These are phyloP conservation scores for Progne subis DNA, from an alignment of 2,113 vertebrate species.

Conservation along the genomic window DNA sequence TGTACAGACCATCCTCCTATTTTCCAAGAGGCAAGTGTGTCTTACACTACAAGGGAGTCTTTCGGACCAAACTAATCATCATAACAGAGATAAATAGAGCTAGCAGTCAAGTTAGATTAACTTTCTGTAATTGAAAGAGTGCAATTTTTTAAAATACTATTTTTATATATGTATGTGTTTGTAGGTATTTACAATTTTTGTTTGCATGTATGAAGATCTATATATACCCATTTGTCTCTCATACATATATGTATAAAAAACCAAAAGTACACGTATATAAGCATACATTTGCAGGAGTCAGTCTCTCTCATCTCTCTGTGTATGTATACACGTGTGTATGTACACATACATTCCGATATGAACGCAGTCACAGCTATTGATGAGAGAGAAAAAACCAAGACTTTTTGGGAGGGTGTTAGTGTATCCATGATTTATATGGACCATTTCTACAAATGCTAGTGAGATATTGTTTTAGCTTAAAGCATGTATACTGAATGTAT, in stretches of 20 bases:
- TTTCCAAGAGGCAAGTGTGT: background rate
- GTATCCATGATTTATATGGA: background rate
- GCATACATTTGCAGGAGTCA: background rate
- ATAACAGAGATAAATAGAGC: background rate
- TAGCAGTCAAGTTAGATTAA: background rate
- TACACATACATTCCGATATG: background rate
- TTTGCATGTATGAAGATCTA: background rate
- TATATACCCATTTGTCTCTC: background rate
- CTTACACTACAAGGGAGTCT: background rate
- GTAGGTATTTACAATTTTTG: background rate
- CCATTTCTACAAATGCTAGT: background rate
- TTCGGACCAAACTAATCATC: background rate
- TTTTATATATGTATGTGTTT: background rate
- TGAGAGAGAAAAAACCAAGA: background rate
- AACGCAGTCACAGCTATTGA: background rate
- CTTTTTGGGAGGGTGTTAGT: background rate
- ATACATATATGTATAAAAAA: background rate
- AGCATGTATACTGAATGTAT: background rate
- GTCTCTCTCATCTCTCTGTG: background rate
- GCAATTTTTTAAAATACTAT: background rate
- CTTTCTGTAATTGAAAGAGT: background rate
- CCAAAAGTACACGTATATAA: background rate
- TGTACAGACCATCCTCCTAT: slow-evolving; percentile 12
- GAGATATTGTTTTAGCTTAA: background rate
- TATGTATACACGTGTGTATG: background rate